Conservation (phyloP, 2,113 vertebrate genomes). For the Apteryx mantelli region DNA sequence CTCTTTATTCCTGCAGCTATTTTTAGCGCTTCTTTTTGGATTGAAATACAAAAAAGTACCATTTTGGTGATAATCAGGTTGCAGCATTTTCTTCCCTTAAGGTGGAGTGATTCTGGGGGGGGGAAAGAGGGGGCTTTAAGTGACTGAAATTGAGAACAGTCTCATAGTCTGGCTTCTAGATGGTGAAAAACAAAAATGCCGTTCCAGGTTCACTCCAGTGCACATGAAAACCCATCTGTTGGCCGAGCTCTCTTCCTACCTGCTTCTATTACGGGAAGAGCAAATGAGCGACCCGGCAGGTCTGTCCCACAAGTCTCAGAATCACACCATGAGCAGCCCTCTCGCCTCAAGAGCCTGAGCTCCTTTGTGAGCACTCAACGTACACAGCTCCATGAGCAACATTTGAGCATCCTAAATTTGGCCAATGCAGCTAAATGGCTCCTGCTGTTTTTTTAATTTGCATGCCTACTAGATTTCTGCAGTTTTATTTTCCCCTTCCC, state of each 20-base stretch:
- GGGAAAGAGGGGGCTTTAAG: background rate
- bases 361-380: background rate
- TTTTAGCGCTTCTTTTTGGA: conserved; percentile 39
- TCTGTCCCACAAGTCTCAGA: background rate
- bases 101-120: background rate
- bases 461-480: background rate
- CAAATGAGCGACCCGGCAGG: background rate
- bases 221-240: background rate
- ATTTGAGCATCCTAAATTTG: conserved; percentile 16
- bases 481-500: background rate
- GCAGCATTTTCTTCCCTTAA: background rate
- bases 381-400: background rate
- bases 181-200: background rate
- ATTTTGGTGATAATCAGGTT: background rate
- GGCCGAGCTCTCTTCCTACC: background rate
- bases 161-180: background rate
- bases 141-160: background rate
- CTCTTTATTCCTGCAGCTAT: conserved; percentile 10
- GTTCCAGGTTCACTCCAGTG: background rate
- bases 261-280: background rate
- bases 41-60: background rate
- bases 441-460: background rate
- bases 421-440: background rate
- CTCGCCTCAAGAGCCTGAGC: background rate
- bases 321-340: accelerated